Base-by-base conservation (phyloP, 2,113 vertebrate species). In the Anguilla rostrata region DNA sequence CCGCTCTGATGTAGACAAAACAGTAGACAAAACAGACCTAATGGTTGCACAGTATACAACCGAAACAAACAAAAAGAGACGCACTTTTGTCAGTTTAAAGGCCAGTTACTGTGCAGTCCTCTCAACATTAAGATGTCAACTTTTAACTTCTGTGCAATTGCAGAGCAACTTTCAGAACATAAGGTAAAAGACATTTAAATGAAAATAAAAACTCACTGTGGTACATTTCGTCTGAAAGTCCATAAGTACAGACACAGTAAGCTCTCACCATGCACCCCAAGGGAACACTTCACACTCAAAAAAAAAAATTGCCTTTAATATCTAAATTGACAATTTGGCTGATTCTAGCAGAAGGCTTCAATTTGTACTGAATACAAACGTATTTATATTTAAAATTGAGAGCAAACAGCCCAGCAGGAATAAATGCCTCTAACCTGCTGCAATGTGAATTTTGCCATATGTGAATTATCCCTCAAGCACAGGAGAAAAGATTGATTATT, bases 301-400 rank as follows among this genome's bases (percentile, higher is more conserved):
- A 75, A 34, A n/a, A 75, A 34, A 75, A 75, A 34, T 34, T 75
- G 71, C 71, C 60, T 34, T 34, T 75, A 75, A 75, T 34, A 34
- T 75, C n/a, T 5, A 75, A 75, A 75, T 75, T n/a, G n/a, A 75
- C 71, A 75, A 34, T 75, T 75, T n/a, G 26, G 71, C 71, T n/a
- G n/a, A 75, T 75, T 12, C 71, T 26, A 75, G 84, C 91, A 84
- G 86, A 90, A 57, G 93, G 89, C 86, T 82, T 22, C 88, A 89
- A 88, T 94, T 92, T 94, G 90, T 91, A 90, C 89, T 14, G 57
- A 46, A 86, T 86, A 85, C 66, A 88, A 87, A 89, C 89, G 87
- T 86, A 90, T 89, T 91, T 86, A 86, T 86, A 26, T 87, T 89
- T 88, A 89, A 88, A 87, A 87, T 83, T 88, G 83, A 84, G 85